phyloP scores from a whole-genome alignment of 2,888 invertebrate genomes.

The Chymomyza caudatula region DNA sequence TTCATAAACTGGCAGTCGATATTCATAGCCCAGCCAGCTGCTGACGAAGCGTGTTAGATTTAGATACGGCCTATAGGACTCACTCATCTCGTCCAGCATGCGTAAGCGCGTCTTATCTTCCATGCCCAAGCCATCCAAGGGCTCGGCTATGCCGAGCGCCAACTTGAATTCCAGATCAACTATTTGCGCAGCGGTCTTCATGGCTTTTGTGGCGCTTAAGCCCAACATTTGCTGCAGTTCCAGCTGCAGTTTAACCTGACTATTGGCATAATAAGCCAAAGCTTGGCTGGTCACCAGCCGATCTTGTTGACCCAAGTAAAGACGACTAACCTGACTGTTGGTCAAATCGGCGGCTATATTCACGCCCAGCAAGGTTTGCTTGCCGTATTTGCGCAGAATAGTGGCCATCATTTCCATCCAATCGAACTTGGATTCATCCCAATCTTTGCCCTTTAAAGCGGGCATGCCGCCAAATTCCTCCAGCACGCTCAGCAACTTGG shows the following conservation, averaged over 20 bases:
- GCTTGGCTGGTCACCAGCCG: constrained; percentile 39
- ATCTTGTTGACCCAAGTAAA: constrained; percentile 62
- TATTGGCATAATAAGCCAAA: constrained; percentile 13
- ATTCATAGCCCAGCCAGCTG: constrained; percentile 68
- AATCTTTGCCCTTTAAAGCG: constrained; percentile 59
- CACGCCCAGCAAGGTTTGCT: constrained; percentile 62
- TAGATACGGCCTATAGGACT: constrained; percentile 55
- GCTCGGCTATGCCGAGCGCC: constrained; percentile 44
- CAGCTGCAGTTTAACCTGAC: constrained; percentile 22
- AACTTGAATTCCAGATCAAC: constrained; percentile 51
- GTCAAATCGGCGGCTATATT: constrained; percentile 57
- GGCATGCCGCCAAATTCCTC: constrained; percentile 75
- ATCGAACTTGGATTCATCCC: constrained; percentile 68
- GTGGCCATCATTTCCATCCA: constrained; percentile 63
- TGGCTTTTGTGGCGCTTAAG: constrained; percentile 40
- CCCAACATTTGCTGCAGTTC: constrained; percentile 56
- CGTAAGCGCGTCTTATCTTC: constrained; percentile 54
- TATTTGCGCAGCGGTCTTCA: constrained; percentile 52
- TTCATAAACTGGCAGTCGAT: constrained; percentile 68
- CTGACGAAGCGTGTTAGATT: constrained; percentile 66
- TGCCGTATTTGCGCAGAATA: constrained; percentile 65
- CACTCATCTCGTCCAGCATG: constrained; percentile 55
- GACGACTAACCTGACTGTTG: constrained; percentile 62
- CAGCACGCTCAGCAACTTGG: constrained; percentile 50
- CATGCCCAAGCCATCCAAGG: constrained; percentile 39